Conservation (phyloP, 2,797 vertebrate species). For the Pagetopsis macropterus region DNA sequence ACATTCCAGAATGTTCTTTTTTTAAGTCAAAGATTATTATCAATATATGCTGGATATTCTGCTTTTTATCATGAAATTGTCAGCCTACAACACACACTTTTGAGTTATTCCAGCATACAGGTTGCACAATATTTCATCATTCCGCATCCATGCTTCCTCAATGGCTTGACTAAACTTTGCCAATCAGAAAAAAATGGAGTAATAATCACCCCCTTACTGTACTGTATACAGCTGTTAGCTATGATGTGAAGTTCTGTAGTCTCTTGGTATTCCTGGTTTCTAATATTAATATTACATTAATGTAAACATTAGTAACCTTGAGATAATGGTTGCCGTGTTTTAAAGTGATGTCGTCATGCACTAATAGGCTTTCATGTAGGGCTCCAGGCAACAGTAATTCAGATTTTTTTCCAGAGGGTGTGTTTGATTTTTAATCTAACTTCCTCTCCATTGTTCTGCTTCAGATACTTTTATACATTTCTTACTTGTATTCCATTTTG, state of each 20-base stretch:
- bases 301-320: conserved; percentile 3
- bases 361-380: conserved; percentile 50
- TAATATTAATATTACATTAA: conserved; percentile 3
- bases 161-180: background rate
- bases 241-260: background rate
- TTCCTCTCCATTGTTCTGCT: conserved; percentile 16
- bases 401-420: conserved; percentile 60
- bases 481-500: conserved; percentile 28
- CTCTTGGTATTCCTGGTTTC: conserved; percentile 8
- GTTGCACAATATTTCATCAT: conserved; percentile 13
- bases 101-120: background rate
- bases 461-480: conserved; percentile 19
- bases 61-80: background rate
- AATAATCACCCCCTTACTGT: background rate
- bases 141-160: background rate
- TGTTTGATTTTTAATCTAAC: conserved; percentile 52
- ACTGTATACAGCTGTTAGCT: background rate
- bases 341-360: conserved; percentile 36
- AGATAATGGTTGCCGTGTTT: conserved; percentile 23
- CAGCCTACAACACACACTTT: background rate
- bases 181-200: background rate
- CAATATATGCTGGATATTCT: background rate
- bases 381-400: conserved; percentile 45
- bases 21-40: background rate
- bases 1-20: background rate